Evolutionary conservation across 1,140 invertebrate species (phyloP).

Genomic region (Cephus cinctus): DNA sequence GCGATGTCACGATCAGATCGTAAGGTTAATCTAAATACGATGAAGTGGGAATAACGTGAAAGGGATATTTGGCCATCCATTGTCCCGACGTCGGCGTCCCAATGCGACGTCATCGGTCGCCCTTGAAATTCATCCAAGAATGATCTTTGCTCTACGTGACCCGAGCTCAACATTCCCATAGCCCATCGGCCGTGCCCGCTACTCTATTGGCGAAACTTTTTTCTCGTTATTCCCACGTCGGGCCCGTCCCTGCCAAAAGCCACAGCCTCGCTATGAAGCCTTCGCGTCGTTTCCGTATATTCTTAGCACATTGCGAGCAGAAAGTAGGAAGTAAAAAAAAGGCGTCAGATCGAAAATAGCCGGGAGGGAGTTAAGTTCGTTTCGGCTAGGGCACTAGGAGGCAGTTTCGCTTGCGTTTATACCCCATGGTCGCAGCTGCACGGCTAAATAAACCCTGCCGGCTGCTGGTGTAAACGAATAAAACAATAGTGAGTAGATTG

Average conservation of each 20-base stretch:
- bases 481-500: constrained; percentile 20
- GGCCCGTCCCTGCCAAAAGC: not conserved
- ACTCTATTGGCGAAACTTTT: too few species aligned
- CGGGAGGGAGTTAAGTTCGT: constrained; percentile 5
- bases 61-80: too few species aligned
- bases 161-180: too few species aligned
- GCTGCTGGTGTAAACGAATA: constrained; percentile 13
- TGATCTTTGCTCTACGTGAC: too few species aligned
- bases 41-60: too few species aligned
- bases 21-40: too few species aligned
- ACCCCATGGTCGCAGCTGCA: constrained; percentile 17
- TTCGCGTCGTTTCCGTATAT: constrained; percentile 4
- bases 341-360: constrained; percentile 15
- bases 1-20: too few species aligned
- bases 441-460: constrained; percentile 20
- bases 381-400: constrained; percentile 1
- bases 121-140: too few species aligned
- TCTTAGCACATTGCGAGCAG: not conserved
- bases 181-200: too few species aligned
- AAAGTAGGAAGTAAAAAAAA: constrained; percentile 5
- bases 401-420: constrained; percentile 19
- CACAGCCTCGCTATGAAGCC: not conserved
- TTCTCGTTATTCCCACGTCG: not conserved
- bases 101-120: too few species aligned
- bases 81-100: too few species aligned